These are phyloP conservation scores for Oryctolagus cuniculus DNA, from an alignment of 2,113 vertebrate species.

Conservation along the genomic window DNA sequence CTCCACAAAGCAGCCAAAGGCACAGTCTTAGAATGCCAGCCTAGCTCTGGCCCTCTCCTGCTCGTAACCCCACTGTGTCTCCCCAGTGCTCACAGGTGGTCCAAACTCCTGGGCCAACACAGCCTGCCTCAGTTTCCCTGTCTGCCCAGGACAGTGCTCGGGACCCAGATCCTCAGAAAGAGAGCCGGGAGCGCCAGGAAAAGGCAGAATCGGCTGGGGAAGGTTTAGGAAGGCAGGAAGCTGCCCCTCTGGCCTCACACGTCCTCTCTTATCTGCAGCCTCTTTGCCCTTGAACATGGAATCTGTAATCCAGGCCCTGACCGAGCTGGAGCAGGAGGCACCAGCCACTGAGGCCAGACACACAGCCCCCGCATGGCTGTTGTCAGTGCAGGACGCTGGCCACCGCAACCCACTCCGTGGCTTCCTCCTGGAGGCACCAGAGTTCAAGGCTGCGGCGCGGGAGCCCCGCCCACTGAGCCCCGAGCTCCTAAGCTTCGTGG, in stretches of 20 bases:
- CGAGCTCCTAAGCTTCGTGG: slow-evolving; percentile 67
- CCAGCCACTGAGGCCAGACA: accelerated
- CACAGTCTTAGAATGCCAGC: not conserved
- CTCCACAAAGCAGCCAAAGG: not conserved
- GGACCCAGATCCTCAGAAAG: not conserved
- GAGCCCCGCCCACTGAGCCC: not conserved
- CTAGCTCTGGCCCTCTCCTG: not conserved
- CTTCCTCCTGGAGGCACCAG: slow-evolving; percentile 67
- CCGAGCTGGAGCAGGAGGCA: slow-evolving; percentile 83
- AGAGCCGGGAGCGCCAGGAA: not conserved
- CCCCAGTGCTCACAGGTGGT: not conserved
- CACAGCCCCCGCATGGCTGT: not conserved
- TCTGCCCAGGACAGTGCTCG: not conserved
- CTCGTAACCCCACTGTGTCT: not conserved
- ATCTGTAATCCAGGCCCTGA: slow-evolving; percentile 86
- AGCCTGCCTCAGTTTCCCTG: slow-evolving; percentile 12
- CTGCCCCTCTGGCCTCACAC: not conserved
- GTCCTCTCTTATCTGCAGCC: slow-evolving; percentile 75
- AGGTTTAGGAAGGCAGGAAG: not conserved
- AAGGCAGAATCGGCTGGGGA: not conserved
- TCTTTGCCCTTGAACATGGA: slow-evolving; percentile 85
- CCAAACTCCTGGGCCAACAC: not conserved
- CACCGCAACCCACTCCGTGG: slow-evolving; percentile 69
- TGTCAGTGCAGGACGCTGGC: slow-evolving; percentile 58
- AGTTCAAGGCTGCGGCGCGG: not conserved